phyloP scores from a whole-genome alignment of 2,797 vertebrate genomes.

The Ambastaia sidthimunki region DNA sequence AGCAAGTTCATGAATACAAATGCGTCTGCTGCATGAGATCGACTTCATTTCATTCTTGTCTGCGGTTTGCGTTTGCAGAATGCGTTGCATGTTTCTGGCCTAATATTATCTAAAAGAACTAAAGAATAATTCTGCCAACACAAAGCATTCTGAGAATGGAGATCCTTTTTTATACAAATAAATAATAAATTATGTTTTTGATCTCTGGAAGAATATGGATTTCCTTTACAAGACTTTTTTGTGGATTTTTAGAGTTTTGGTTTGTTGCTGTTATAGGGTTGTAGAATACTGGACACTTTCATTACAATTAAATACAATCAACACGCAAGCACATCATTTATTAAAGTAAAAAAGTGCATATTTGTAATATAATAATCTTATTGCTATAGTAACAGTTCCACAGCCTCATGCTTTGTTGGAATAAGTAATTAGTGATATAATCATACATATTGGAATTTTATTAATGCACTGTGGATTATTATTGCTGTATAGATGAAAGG shows the following conservation, averaged over 20 bases:
- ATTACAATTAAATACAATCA: slow-evolving; percentile 55
- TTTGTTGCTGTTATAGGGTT: slow-evolving; percentile 48
- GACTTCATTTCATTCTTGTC: not conserved
- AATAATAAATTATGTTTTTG: slow-evolving; percentile 9
- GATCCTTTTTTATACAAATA: slow-evolving; percentile 28
- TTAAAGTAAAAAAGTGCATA: slow-evolving; percentile 57
- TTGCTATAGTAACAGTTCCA: slow-evolving; percentile 67
- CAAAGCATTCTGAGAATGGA: slow-evolving; percentile 6
- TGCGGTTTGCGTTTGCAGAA: too few relatives aligned
- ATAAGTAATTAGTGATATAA: slow-evolving; percentile 59
- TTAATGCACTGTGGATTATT: slow-evolving; percentile 51
- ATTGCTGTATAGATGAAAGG: slow-evolving; percentile 48
- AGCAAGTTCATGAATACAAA: too few relatives aligned
- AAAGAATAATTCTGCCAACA: not conserved
- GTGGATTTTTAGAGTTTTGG: slow-evolving; percentile 12
- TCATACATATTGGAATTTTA: slow-evolving; percentile 44
- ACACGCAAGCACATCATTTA: slow-evolving; percentile 58
- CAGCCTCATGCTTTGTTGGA: slow-evolving; percentile 55
- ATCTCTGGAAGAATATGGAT: slow-evolving; percentile 34
- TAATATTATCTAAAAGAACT: not conserved
- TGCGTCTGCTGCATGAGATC: too few relatives aligned
- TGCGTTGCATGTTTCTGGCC: not conserved
- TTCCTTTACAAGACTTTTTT: not conserved
- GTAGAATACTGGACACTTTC: slow-evolving; percentile 51
- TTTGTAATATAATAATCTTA: slow-evolving; percentile 69